Percentiles rank a stretch among this genome's conserved stretches.
Evolutionary conservation across 92 coral and sea anemone species (phyloP).

Genomic region (Heliopora coerulea): DNA sequence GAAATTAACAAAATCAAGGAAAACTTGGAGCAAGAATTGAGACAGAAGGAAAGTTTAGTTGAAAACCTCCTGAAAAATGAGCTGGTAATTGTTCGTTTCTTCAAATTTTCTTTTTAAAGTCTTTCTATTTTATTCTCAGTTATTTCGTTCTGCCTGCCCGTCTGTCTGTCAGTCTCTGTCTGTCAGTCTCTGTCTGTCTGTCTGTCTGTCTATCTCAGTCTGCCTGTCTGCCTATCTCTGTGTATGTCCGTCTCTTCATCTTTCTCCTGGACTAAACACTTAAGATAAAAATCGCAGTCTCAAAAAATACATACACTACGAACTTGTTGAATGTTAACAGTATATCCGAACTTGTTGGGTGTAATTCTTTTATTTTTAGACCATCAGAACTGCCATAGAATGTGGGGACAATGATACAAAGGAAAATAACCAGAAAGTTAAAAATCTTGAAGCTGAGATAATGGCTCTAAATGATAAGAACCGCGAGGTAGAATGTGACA

Average conservation of each 20-base stretch:
- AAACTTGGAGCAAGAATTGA: conserved; percentile 11
- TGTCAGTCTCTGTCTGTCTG: background rate
- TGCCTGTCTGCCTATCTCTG: background rate
- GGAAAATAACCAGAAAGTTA: background rate
- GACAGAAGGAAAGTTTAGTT: conserved; percentile 27
- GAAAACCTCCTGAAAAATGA: conserved; percentile 35
- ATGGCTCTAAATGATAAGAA: conserved; percentile 4
- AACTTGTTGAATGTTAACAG: no score
- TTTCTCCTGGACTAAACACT: no score
- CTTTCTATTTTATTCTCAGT: background rate
- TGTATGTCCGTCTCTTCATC: no score
- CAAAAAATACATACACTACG: no score
- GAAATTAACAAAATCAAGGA: conserved; percentile 1
- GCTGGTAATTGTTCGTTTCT: no score
- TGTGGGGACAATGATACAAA: background rate
- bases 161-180: background rate
- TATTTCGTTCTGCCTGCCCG: background rate
- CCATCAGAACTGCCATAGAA: conserved; percentile 16
- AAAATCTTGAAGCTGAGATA: background rate
- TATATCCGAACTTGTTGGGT: no score
- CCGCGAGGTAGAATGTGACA: background rate
- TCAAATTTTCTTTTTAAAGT: no score
- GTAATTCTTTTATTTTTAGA: background rate
- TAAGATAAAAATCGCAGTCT: no score
- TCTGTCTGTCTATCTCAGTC: conserved; percentile 5